Percentiles rank a stretch among this genome's conserved stretches.
Evolutionary conservation across 1,140 invertebrate species (phyloP).

Genomic region (Pollicipes pollicipes): DNA sequence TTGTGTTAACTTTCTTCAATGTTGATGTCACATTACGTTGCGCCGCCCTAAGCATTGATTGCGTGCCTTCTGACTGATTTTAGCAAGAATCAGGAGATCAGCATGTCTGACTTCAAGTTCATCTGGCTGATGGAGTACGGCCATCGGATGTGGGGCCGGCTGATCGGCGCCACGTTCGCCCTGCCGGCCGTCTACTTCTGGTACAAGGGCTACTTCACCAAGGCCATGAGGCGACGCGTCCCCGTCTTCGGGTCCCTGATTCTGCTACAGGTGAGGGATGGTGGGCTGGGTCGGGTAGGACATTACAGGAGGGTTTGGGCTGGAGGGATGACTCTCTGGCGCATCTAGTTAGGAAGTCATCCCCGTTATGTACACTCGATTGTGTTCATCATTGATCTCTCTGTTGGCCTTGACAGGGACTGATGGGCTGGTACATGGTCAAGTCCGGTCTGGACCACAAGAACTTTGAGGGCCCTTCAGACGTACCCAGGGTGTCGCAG

Average conservation of each 20-base stretch:
- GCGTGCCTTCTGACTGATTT: too few species aligned
- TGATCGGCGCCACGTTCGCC: conserved; percentile 68
- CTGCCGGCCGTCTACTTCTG: conserved; percentile 82
- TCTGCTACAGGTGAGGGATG: conserved; percentile 54
- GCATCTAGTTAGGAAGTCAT: too few species aligned
- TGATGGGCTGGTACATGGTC: conserved; percentile 99
- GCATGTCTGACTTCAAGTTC: conserved; percentile 83
- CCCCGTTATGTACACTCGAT: too few species aligned
- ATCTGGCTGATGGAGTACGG: conserved; percentile 98
- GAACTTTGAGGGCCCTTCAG: conserved; percentile 54
- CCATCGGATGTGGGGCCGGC: conserved; percentile 89
- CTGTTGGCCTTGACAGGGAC: conserved; percentile 18
- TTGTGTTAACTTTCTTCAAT: too few species aligned
- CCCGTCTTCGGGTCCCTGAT: conserved; percentile 56
- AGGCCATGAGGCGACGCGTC: conserved; percentile 59
- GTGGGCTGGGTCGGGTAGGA: too few species aligned
- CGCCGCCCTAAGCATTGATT: too few species aligned
- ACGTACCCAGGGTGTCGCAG: conserved; percentile 90
- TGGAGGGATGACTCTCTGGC: too few species aligned
- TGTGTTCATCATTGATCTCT: too few species aligned
- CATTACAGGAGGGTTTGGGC: too few species aligned
- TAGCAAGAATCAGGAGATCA: conserved; percentile 72
- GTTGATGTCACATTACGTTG: too few species aligned
- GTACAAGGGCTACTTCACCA: conserved; percentile 52
- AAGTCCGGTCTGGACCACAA: conserved; percentile 81